A percentile compares a stretch with the other conserved stretches of the same genome.
Evolutionary conservation across 2,797 vertebrate species (phyloP).

Genomic region (Ataeniobius toweri): DNA sequence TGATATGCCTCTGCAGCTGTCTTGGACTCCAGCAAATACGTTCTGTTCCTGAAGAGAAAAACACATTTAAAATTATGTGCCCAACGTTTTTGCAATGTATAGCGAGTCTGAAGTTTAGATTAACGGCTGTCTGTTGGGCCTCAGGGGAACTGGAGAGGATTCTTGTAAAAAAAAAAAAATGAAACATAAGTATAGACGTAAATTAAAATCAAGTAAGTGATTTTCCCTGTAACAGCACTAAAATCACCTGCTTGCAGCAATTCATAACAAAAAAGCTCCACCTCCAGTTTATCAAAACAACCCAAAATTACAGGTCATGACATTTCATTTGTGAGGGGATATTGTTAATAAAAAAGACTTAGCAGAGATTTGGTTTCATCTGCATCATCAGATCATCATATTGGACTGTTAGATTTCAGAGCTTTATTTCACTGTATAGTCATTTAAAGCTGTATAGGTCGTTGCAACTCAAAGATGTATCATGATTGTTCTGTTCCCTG

Average conservation of each 20-base stretch:
- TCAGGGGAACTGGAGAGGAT: background rate
- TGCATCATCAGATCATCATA: constrained; percentile 61
- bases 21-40: constrained; percentile 47
- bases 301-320: constrained; percentile 50
- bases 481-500: background rate
- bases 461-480: constrained; percentile 7
- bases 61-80: constrained; percentile 16
- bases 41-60: constrained; percentile 61
- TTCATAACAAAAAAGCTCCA: constrained; percentile 41
- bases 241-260: constrained; percentile 37
- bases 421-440: constrained; percentile 5
- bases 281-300: constrained; percentile 65
- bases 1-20: constrained; percentile 69
- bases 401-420: constrained; percentile 41
- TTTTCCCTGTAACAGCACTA: constrained; percentile 27
- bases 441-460: constrained; percentile 20
- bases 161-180: constrained; percentile 10
- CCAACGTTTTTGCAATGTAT: constrained; percentile 6
- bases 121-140: constrained; percentile 1
- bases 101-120: background rate
- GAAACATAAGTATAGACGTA: constrained; percentile 9
- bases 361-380: constrained; percentile 66
- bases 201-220: constrained; percentile 24
- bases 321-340: constrained; percentile 59
- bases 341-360: constrained; percentile 72